Evolutionary conservation across 2,888 invertebrate species (phyloP), one percentile per base, ranked within the genome.

Genomic region (Plagiodera versicolora): DNA sequence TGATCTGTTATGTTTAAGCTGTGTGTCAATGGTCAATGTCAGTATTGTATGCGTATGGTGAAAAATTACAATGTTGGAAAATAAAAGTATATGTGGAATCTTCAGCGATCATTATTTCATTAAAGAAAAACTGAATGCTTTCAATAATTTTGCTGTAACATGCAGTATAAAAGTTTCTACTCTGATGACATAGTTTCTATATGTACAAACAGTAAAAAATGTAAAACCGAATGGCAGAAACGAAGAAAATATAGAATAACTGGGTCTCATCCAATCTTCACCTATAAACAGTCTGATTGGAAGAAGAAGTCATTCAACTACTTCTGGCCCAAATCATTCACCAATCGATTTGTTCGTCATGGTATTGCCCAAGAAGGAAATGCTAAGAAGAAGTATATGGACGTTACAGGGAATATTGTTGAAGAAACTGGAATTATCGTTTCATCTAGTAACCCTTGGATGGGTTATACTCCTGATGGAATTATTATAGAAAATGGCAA

Each of bases 401-500:
- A n/a, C n/a, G 20, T 30, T 39, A 54, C 32, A 4, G 32, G 44
- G n/a, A 49, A 46, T 19, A 39, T 52, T 14, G 51, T 61, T 1
- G 16, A 44, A 44, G 45, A 54, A 54, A 52, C 17, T 46, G 61
- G 61, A 8, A 19, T 61, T 4, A 24, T 61, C 10, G 28, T 61
- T 24, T 48, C 55, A 10, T 9, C 47, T 35, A 20, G 8, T 20
- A 58, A 61, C 20, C 48, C 58, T n/a, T 62, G 62, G 58, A 35
- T 62, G 20, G 58, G 44, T 11, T 62, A 39, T 59, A 55, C 62
- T 24, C 55, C 62, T 20, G 55, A 62, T 62, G 58, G 49, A 35
- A 28, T 62, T 3, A 55, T 62, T 18, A 49, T 62, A 44, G 44
- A 59, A 44, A 28, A 59, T 30, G 56, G 32, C 3, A 55, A 55